phyloP scores from a whole-genome alignment of 2,888 invertebrate species.

The Tricholauxania praeusta region DNA sequence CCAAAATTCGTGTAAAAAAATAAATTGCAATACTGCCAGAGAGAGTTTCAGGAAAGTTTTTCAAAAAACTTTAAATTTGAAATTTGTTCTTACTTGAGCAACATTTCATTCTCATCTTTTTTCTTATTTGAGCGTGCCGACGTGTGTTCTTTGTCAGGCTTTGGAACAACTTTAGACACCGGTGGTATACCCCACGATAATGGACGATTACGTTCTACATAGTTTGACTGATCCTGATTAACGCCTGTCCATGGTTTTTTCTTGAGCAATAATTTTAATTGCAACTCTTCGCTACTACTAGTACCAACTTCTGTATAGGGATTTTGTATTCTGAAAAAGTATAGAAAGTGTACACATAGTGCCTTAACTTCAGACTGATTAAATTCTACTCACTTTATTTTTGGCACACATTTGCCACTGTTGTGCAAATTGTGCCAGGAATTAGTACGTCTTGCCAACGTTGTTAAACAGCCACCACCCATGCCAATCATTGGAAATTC shows the following conservation, averaged over 20 bases:
- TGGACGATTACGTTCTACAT: slow-evolving; percentile 64
- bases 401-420: slow-evolving; percentile 50
- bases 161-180: slow-evolving; percentile 1
- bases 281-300: slow-evolving; percentile 62
- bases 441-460: slow-evolving; percentile 57
- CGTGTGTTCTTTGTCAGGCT: slow-evolving; percentile 35
- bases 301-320: slow-evolving; percentile 31
- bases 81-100: slow-evolving; percentile 69
- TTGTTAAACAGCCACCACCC: neutral
- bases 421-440: slow-evolving; percentile 64
- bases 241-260: slow-evolving; percentile 82
- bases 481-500: slow-evolving; percentile 54
- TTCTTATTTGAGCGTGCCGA: slow-evolving; percentile 32
- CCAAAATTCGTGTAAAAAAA: too few species aligned
- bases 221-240: slow-evolving; percentile 62
- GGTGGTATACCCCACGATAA: slow-evolving; percentile 78
- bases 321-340: slow-evolving; percentile 36
- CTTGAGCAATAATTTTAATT: slow-evolving; percentile 77
- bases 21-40: too few species aligned
- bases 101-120: slow-evolving; percentile 72
- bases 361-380: neutral
- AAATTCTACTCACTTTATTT: slow-evolving; percentile 49
- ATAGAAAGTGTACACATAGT: neutral
- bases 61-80: neutral
- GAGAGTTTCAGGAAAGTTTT: too few species aligned